phyloP scores from a whole-genome alignment of 2,797 vertebrate species.

The Masticophis lateralis region DNA sequence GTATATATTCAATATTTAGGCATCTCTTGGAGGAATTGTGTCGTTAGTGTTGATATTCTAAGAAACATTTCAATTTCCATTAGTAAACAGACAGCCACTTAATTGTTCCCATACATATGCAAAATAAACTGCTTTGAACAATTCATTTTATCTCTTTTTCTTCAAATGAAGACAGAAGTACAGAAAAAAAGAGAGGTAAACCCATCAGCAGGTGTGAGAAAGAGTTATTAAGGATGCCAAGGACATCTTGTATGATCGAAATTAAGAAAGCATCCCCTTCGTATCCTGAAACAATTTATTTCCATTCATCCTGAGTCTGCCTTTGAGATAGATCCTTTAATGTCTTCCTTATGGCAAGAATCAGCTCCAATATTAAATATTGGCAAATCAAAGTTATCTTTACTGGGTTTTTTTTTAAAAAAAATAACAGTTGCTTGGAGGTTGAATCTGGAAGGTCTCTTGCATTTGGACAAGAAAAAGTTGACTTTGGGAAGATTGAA shows the following conservation, averaged over 20 bases:
- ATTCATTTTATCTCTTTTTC: not conserved
- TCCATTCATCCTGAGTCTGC: not conserved
- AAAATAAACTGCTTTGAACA: not conserved
- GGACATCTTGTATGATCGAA: not conserved
- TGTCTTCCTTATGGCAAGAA: not conserved
- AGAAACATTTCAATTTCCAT: constrained; percentile 21
- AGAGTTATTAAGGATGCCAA: not conserved
- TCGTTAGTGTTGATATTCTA: not conserved
- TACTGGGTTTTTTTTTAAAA: not conserved
- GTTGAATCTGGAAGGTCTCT: not conserved
- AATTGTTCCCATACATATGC: constrained; percentile 8
- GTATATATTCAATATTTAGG: constrained; percentile 20
- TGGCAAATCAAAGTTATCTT: not conserved
- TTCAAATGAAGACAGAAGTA: not conserved
- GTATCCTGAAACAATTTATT: not conserved
- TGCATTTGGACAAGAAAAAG: not conserved
- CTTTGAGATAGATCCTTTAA: not conserved
- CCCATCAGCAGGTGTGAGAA: not conserved
- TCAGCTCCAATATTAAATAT: not conserved
- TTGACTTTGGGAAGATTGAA: not conserved
- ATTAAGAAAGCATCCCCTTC: not conserved
- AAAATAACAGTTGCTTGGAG: not conserved
- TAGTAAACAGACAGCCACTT: not conserved
- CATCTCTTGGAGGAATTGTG: constrained; percentile 7
- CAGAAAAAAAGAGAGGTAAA: not conserved